Evolutionary conservation across 2,888 invertebrate species (phyloP), one percentile per base, ranked within the genome.

Genomic region (Torymus tubicola): DNA sequence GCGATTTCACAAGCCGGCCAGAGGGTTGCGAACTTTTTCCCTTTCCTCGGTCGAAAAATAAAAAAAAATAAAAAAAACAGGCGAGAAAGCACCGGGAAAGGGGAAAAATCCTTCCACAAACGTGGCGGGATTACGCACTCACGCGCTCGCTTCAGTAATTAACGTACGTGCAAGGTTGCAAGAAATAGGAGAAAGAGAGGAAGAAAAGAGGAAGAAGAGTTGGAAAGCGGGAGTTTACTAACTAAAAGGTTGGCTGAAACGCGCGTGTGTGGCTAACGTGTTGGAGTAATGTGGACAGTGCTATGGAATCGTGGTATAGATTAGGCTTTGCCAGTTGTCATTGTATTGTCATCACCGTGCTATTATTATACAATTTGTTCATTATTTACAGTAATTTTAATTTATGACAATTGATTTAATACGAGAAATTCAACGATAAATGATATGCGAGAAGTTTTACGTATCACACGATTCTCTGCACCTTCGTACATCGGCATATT

Each of bases 81-180:
- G 63, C 1, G 50, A 1, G 2, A 16, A 16, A 8, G 69, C 16
- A 53, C 57, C 72, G n/a, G 11, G 16, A 18, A 21, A 65, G 16
- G 16, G 50, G 55, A 55, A 61, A 68, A 31, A 31, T 31, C 18
- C 53, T 67, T 31, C 13, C 31, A 11, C 72, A 58, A 2, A 31
- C 8, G 24, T 5, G 2, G 31, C 31, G 31, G 31, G 31, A 31
- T 31, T 60, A 67, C 68, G n/a, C 61, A 52, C 60, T 52, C 24
- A 70, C 52, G 18, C 53, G 67, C 18, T 24, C 24, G 14, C 69
- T 57, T 57, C 53, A 78, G 71, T 78, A 78, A 78, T 78, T 78
- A 78, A 78, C 72, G 73, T 69, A 79, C 55, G 55, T 77, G 64
- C 21, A 53, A 2, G 60, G 13, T n/a, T 16, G 11, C 13, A 64